Conservation (phyloP, 1,140 invertebrate species). For the Procambarus clarkii region DNA sequence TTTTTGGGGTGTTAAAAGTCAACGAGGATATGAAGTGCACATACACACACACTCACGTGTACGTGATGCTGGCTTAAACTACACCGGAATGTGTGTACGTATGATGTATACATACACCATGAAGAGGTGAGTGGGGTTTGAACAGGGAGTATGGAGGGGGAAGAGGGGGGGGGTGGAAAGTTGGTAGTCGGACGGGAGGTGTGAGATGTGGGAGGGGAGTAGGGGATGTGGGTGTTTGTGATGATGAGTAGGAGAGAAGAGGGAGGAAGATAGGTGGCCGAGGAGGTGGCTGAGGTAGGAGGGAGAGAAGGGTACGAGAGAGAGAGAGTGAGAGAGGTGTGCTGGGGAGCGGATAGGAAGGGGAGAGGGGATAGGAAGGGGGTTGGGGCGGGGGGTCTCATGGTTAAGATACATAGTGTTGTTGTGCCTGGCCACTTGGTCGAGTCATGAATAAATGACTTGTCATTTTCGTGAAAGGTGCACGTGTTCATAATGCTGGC, state of each 20-base stretch:
- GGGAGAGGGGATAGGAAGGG: neutral
- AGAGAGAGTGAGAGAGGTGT: neutral
- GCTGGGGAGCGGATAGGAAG: neutral
- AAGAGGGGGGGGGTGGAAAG: too few relatives aligned
- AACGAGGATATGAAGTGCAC: too few relatives aligned
- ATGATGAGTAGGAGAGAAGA: too few relatives aligned
- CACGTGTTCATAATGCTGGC: conserved; percentile 65
- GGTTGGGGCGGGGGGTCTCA: neutral
- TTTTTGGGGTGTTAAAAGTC: too few relatives aligned
- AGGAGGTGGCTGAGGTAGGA: neutral
- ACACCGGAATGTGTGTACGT: neutral
- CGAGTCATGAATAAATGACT: conserved; percentile 61
- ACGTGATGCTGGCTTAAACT: too few relatives aligned
- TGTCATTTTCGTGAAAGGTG: conserved; percentile 66
- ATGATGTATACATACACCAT: conserved; percentile 24
- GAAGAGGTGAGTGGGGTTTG: too few relatives aligned
- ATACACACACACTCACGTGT: too few relatives aligned
- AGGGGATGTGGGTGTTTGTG: too few relatives aligned
- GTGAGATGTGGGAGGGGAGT: neutral
- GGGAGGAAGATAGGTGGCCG: too few relatives aligned
- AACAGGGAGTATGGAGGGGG: too few relatives aligned
- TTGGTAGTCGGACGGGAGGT: neutral
- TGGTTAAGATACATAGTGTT: conserved; percentile 49
- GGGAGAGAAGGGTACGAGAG: neutral
- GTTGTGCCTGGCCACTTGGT: conserved; percentile 60